Percentiles rank a stretch among this genome's conserved stretches.
Evolutionary conservation across 2,888 invertebrate species (phyloP).

Genomic region (Aplocera efformata): DNA sequence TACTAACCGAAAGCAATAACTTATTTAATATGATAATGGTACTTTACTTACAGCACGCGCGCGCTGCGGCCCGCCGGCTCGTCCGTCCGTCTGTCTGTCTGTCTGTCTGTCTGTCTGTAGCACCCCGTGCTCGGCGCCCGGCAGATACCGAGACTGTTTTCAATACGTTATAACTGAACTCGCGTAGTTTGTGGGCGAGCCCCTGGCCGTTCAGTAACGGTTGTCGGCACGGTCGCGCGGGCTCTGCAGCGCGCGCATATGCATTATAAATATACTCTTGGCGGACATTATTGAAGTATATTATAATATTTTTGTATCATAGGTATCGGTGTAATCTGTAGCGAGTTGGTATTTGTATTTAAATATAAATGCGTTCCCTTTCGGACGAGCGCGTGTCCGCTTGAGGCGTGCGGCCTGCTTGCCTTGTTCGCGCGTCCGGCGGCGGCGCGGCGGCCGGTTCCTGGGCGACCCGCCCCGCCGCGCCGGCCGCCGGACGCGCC

Average conservation of each 20-base stretch:
- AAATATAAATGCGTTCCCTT: slow-evolving; percentile 41
- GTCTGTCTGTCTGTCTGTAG: too few relatives aligned
- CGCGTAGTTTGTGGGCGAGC: too few relatives aligned
- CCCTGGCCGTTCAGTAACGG: background rate
- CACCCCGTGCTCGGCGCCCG: too few relatives aligned
- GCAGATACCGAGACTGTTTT: too few relatives aligned
- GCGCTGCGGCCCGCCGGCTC: slow-evolving; percentile 64
- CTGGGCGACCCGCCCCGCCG: slow-evolving; percentile 24
- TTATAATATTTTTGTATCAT: slow-evolving; percentile 77
- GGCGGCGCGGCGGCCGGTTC: slow-evolving; percentile 7
- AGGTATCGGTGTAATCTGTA: slow-evolving; percentile 75
- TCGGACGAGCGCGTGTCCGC: slow-evolving; percentile 55
- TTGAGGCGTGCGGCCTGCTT: slow-evolving; percentile 70
- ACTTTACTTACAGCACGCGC: slow-evolving; percentile 58
- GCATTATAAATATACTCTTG: slow-evolving; percentile 63
- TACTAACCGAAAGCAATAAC: slow-evolving; percentile 78
- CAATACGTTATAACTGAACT: too few relatives aligned
- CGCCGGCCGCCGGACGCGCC: too few relatives aligned
- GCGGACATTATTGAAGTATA: slow-evolving; percentile 59
- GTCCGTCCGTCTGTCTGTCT: too few relatives aligned
- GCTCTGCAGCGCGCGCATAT: slow-evolving; percentile 65
- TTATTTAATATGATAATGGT: slow-evolving; percentile 53
- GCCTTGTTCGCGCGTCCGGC: slow-evolving; percentile 32
- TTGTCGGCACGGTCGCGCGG: slow-evolving; percentile 1
- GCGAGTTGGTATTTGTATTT: slow-evolving; percentile 73